phyloP scores from a whole-genome alignment of 2,888 invertebrate species.

The Drosophila longiperda region DNA sequence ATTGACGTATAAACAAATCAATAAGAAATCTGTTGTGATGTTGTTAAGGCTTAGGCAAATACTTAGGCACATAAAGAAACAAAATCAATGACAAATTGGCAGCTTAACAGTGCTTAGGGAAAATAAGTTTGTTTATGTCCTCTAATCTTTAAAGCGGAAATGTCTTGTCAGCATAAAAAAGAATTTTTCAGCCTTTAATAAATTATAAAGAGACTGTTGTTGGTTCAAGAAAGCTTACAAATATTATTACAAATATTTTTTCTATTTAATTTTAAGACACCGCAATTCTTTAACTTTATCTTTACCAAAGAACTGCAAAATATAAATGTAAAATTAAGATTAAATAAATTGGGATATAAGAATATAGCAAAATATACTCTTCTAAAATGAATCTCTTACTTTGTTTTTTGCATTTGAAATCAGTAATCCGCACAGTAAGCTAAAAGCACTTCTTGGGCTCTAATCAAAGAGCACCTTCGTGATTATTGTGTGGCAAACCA shows the following conservation, averaged over 20 bases:
- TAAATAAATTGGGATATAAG: background rate
- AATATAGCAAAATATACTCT: background rate
- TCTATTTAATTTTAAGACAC: background rate
- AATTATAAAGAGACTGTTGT: background rate
- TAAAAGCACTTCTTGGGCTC: slow-evolving; percentile 2
- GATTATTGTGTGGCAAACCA: slow-evolving; percentile 16
- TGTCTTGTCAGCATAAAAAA: background rate
- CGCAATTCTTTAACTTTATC: background rate
- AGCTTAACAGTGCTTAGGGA: background rate
- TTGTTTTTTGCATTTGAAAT: background rate
- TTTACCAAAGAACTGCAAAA: background rate
- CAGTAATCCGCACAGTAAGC: background rate
- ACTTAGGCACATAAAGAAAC: background rate
- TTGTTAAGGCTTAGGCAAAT: slow-evolving; percentile 6
- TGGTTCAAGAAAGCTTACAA: background rate
- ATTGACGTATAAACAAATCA: slow-evolving; percentile 16
- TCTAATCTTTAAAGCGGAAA: background rate
- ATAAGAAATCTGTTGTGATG: background rate
- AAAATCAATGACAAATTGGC: background rate
- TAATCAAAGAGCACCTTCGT: background rate
- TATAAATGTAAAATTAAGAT: background rate
- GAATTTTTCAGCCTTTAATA: background rate
- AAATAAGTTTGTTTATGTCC: background rate
- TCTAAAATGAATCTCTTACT: background rate
- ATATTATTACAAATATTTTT: background rate